Base-by-base conservation (phyloP, 2,797 vertebrate species). In the Pangasius djambal region DNA sequence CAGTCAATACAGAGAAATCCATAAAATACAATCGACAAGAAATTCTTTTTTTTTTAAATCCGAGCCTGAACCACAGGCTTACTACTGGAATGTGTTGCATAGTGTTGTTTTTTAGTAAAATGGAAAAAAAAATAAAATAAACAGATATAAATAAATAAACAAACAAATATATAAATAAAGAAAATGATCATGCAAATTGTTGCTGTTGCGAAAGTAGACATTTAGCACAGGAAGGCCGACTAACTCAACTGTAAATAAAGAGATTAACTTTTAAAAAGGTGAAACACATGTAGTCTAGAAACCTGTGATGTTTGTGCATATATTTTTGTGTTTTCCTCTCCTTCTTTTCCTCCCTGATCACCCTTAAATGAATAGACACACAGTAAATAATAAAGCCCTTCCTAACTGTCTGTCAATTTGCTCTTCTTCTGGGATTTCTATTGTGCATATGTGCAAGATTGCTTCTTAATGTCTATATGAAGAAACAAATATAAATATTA, bases 1-100 rank as follows among this genome's bases (percentile, higher is more conserved):
- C 52, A 57, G 77, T 72, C 82, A 84, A 69, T 31, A 37, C n/a
- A 57, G 28, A 87, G 31, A 85, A 8, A 1, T 72, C 44, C 63
- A 74, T 40, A 93, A 93, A 95, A 92, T 89, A 91, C 87, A 83
- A 94, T 93, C 93, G 92, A 91, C 91, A 91, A 86, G 10, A 89
- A 82, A 25, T 63, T 86, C 34, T 94, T 91, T 61, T 22, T 94
- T 94, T 91, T 61, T 37, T 94, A 93, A 96, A 93, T 89, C 89
- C 93, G 93, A 94, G 94, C 94, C 95, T 93, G 92, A 93, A 93
- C 92, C 92, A 91, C 94, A 94, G 94, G 95, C 95, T 95, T 95
- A 94, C 94, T 96, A 96, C 96, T 97, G 96, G 96, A 96, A 97
- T 96, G 96, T 96, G 95, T 96, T 96, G 94, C 95, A 95, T 92